A percentile compares a stretch with the other conserved stretches of the same genome.
Evolutionary conservation across 37 sponge, comb jelly and placozoan species (phyloP).

Genomic region (Oopsacas minuta): DNA sequence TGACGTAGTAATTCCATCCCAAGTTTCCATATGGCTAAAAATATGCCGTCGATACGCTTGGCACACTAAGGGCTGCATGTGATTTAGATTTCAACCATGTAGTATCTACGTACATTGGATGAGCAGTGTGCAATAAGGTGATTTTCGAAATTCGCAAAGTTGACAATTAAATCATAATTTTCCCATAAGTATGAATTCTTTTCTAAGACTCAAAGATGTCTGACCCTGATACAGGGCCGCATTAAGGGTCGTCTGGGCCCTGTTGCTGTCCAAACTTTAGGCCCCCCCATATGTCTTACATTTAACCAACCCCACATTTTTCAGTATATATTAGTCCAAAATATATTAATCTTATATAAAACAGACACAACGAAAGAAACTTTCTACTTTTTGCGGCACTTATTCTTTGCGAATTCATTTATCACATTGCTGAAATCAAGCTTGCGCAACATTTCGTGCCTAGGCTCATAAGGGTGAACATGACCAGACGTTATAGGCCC

Average conservation of each 20-base stretch:
- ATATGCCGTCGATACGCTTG: too few species aligned
- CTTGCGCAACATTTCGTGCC: slow-evolving; percentile 4
- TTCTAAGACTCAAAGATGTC: too few species aligned
- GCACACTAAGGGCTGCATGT: too few species aligned
- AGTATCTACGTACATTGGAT: too few species aligned
- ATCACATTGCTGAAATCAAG: slow-evolving; percentile 9
- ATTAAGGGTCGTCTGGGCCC: slow-evolving; percentile 15
- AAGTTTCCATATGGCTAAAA: too few species aligned
- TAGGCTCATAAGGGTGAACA: background rate
- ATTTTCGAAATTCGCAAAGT: too few species aligned
- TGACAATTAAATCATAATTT: too few species aligned
- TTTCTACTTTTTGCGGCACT: background rate
- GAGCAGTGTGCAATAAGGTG: too few species aligned
- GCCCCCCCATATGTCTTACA: background rate
- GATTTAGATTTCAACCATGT: too few species aligned
- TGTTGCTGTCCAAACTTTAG: background rate
- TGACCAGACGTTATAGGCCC: background rate
- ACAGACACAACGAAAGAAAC: background rate
- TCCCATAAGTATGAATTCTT: too few species aligned
- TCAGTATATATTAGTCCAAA: background rate
- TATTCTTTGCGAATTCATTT: background rate
- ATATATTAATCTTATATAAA: background rate
- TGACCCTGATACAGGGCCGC: too few species aligned
- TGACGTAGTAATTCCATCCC: too few species aligned
- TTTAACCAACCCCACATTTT: background rate